Evolutionary conservation across 2,797 vertebrate genomes (phyloP), one percentile per base, ranked within the genome.

Genomic region (Poecilia gillii): DNA sequence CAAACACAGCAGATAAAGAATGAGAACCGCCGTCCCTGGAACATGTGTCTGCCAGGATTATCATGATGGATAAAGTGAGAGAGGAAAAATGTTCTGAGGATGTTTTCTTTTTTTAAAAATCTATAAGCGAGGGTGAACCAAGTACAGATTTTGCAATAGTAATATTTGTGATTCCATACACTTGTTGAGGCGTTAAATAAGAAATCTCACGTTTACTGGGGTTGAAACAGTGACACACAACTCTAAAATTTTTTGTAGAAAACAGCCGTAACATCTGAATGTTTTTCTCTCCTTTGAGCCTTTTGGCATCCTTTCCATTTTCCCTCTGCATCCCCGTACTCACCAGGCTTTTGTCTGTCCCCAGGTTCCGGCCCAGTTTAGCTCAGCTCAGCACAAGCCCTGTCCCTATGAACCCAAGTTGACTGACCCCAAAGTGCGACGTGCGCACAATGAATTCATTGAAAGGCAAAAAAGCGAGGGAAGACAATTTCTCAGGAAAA

Each of bases 401-500:
- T 39, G 80, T 90, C 88, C 87, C 84, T 81, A 86, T 91, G 87
- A 94, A 91, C 88, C 31, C 72, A 11, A 73, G 84, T 82, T 78
- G 74, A 81, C 87, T 71, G 81, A 80, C 76, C 85, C 76, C n/a
- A n/a, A 79, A 87, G 74, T 80, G 74, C 46, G 1, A 62, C 3
- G 20, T 28, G 11, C 77, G 87, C 87, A 96, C 94, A 96, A 95
- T 93, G 93, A 91, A 88, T 93, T 95, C 93, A 95, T 94, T 96
- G 91, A 95, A 89, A 91, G 84, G 89, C 90, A 91, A 90, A 93
- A 53, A 93, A 92, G 86, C 78, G 76, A 94, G 91, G 85, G 90
- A 94, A 94, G 90, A 94, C 92, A 92, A 92, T 94, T 95, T 95
- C 93, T 95, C 94, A 95, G 93, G 86, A 93, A 85, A 70, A 92